Evolutionary conservation across 2,113 vertebrate genomes (phyloP), one percentile per base, ranked within the genome.

Genomic region (Oncorhynchus kisutch): DNA sequence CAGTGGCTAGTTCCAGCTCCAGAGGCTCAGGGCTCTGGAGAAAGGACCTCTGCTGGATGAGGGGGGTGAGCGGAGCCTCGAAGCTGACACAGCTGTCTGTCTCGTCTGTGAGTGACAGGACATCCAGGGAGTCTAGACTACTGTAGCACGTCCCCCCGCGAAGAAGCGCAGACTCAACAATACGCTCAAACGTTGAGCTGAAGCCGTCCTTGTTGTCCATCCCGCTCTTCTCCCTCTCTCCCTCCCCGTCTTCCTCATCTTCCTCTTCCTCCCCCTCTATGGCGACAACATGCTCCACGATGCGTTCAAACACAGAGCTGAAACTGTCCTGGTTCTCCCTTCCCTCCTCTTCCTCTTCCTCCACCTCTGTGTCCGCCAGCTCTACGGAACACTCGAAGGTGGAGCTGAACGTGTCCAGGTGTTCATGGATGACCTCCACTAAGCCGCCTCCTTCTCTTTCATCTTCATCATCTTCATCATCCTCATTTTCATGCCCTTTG

Each of bases 11-110:
- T 71, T 95, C 95, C 81, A 94, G 91, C 76, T 96, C 95, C 73
- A 93, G 70, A 1, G 94, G 93, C 86, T 98, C 96, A 0, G 97
- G 96, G 71, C 94, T 95, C 73, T 88, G 90, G 31, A 96, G 93
- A 67, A 96, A 94, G 31, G 93, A 94, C 91, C 97, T 94, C 89
- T 99, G 97, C 90, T 99, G 97, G 90, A 98, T 98, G 88, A 98
- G 93, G 0, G 97, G 97, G 0, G 97, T 99, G 78, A 99, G 95
- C 0, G 97, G 97, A 0, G 97, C 96, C 83, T 99, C 97, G 1
- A 99, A 97, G 78, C 97, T 99, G 82, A 99, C 94, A 1, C 97
- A 99, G 92, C 97, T 99, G 93, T 98, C 97, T 1, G 96, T 97
- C 92, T 99, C 97, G 0, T 98, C 97, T 0, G 96, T 98, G 78